Percentiles rank a stretch among this genome's conserved stretches.
phyloP scores from a whole-genome alignment of 2,797 vertebrate genomes.

The Trachurus trachurus region DNA sequence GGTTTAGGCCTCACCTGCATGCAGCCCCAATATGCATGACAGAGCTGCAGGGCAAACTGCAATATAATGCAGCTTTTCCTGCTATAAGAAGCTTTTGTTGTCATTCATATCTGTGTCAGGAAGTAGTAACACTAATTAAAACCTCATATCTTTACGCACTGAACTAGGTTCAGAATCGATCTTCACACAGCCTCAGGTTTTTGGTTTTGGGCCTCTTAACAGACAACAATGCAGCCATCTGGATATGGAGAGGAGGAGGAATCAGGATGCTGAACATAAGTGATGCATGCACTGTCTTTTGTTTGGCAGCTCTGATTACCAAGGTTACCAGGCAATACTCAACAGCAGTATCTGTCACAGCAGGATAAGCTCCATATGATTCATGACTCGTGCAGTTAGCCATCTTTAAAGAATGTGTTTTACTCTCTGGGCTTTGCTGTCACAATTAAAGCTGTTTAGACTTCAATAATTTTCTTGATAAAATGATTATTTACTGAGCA shows the following conservation, averaged over 20 bases:
- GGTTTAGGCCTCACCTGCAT: constrained; percentile 22
- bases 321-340: constrained; percentile 81
- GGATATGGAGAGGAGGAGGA: constrained; percentile 72
- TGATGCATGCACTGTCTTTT: constrained; percentile 74
- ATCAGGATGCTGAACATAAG: constrained; percentile 71
- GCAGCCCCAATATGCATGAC: constrained; percentile 15
- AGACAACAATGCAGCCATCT: constrained; percentile 79
- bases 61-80: background rate
- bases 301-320: constrained; percentile 81
- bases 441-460: constrained; percentile 35
- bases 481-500: constrained; percentile 32
- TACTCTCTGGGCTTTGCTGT: constrained; percentile 17
- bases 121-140: background rate
- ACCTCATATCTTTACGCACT: background rate
- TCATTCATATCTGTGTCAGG: constrained; percentile 3
- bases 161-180: constrained; percentile 19
- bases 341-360: constrained; percentile 70
- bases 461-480: constrained; percentile 12
- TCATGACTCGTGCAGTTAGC: constrained; percentile 52
- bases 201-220: constrained; percentile 49
- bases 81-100: background rate
- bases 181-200: constrained; percentile 37
- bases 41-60: constrained; percentile 21
- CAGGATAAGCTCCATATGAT: constrained; percentile 70
- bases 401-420: constrained; percentile 56